These are phyloP conservation scores for Catocala fraxini DNA, from an alignment of 2,888 invertebrate genomes.

Conservation along the genomic window DNA sequence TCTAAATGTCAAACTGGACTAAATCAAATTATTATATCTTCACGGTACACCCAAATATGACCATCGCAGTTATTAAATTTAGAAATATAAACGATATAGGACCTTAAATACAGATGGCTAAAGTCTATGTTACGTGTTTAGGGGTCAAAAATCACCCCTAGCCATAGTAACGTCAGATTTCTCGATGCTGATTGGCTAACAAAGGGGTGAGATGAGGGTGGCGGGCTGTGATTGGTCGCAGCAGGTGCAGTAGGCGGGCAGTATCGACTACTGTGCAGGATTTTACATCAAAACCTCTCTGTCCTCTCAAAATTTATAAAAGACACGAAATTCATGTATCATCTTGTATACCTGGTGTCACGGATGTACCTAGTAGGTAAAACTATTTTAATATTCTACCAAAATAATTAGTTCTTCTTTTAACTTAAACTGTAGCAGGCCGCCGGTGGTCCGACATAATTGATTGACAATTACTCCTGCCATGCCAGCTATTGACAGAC, in stretches of 20 bases:
- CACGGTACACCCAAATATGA: slow-evolving; percentile 61
- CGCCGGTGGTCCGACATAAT: too few species aligned
- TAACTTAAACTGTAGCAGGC: too few species aligned
- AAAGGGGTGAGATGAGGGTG: slow-evolving; percentile 66
- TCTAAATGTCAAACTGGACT: slow-evolving; percentile 64
- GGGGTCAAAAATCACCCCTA: slow-evolving; percentile 57
- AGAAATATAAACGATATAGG: slow-evolving; percentile 31
- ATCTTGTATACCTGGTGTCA: background rate
- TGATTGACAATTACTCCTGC: too few species aligned
- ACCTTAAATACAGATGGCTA: slow-evolving; percentile 10
- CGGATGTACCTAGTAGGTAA: background rate
- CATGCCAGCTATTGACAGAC: too few species aligned
- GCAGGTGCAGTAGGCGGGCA: slow-evolving; percentile 72
- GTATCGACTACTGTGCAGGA: slow-evolving; percentile 65
- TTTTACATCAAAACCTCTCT: slow-evolving; percentile 35
- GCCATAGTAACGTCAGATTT: slow-evolving; percentile 72
- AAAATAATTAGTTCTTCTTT: too few species aligned
- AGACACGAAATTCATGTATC: slow-evolving; percentile 13
- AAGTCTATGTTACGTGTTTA: slow-evolving; percentile 35
- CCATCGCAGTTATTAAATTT: slow-evolving; percentile 68
- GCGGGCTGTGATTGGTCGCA: slow-evolving; percentile 71
- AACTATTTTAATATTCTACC: too few species aligned
- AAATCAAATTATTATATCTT: slow-evolving; percentile 76
- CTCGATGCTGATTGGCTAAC: slow-evolving; percentile 67
- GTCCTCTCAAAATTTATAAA: slow-evolving; percentile 25